Evolutionary conservation across 2,888 invertebrate species (phyloP).

Genomic region (Diarsia rubi): DNA sequence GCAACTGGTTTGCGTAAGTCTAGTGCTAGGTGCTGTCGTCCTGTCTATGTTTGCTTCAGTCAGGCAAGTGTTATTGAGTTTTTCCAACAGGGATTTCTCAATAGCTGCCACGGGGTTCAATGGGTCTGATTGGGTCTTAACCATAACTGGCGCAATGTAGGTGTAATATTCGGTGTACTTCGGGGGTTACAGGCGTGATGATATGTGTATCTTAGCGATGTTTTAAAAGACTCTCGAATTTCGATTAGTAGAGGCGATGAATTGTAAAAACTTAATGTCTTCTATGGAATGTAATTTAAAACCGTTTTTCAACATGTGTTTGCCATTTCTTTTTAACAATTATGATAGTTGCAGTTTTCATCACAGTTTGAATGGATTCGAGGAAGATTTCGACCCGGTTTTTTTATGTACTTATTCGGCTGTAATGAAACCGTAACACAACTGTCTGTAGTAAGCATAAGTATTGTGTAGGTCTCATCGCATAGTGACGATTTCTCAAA

Average conservation of each 20-base stretch:
- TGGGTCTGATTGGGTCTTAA: too few species aligned
- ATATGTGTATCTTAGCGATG: neutral
- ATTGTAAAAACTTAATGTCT: neutral
- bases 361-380: constrained; percentile 36
- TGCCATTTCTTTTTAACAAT: neutral
- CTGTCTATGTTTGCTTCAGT: too few species aligned
- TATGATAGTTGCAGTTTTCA: constrained; percentile 23
- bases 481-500: neutral
- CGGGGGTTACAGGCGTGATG: too few species aligned
- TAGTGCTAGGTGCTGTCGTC: too few species aligned
- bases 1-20: too few species aligned
- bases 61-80: too few species aligned
- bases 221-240: constrained; percentile 4
- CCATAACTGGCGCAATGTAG: too few species aligned
- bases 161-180: too few species aligned
- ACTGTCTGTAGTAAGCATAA: neutral
- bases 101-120: too few species aligned
- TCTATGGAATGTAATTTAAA: neutral
- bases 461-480: neutral
- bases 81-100: too few species aligned
- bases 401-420: neutral
- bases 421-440: constrained; percentile 8
- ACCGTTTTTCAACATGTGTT: neutral
- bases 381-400: constrained; percentile 39
- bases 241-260: neutral